phyloP scores from a whole-genome alignment of 2,797 vertebrate genomes.

The Rousettus madagascariensis region DNA sequence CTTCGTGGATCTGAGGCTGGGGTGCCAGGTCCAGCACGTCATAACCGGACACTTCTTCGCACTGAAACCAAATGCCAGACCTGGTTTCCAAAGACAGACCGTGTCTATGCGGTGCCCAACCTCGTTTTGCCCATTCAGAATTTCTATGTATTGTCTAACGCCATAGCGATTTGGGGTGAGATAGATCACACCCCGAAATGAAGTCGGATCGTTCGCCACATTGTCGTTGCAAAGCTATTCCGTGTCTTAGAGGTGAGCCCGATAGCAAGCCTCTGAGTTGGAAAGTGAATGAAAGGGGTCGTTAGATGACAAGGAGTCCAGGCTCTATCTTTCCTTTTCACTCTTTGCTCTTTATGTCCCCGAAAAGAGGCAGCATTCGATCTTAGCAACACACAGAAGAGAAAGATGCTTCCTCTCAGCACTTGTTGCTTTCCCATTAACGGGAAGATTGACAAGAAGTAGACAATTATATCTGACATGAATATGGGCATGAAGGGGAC shows the following conservation, averaged over 20 bases:
- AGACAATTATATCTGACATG: conserved; percentile 78
- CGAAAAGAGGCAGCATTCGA: conserved; percentile 56
- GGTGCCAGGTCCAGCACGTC: background rate
- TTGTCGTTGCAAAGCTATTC: conserved; percentile 23
- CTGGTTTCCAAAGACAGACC: background rate
- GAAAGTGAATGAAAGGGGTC: conserved; percentile 57
- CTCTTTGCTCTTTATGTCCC: background rate
- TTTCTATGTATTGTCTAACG: background rate
- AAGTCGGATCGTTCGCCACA: background rate
- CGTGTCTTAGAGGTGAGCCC: background rate
- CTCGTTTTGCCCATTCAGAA: background rate
- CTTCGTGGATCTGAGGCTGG: background rate
- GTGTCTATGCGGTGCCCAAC: background rate
- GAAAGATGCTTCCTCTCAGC: conserved; percentile 64
- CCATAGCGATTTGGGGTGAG: background rate
- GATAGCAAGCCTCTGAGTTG: background rate
- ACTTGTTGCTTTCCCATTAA: conserved; percentile 66
- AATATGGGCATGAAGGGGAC: conserved; percentile 72
- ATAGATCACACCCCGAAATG: background rate
- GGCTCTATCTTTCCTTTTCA: background rate
- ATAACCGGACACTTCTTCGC: background rate
- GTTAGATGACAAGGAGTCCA: background rate
- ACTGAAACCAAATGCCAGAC: background rate
- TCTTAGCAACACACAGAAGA: conserved; percentile 49
- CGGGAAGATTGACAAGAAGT: conserved; percentile 75